These are phyloP conservation scores for Lycorma delicatula DNA, from an alignment of 1,140 invertebrate species.

Conservation along the genomic window DNA sequence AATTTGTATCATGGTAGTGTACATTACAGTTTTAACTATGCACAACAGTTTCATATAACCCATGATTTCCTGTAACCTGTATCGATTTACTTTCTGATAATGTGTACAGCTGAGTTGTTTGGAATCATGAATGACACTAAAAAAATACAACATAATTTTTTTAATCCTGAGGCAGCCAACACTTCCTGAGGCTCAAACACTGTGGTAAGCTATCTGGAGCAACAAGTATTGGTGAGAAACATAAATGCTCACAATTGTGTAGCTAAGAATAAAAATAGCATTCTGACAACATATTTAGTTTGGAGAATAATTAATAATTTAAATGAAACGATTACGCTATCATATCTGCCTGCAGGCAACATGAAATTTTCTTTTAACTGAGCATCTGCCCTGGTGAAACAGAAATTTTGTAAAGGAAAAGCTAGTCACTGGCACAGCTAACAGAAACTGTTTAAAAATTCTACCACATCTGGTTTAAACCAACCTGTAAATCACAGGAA, in stretches of 20 bases:
- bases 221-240: slow-evolving; percentile 3
- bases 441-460: background rate
- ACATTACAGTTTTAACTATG: too few relatives aligned
- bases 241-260: slow-evolving; percentile 19
- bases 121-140: slow-evolving; percentile 17
- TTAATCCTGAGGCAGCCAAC: slow-evolving; percentile 5
- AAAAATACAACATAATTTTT: slow-evolving; percentile 12
- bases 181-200: slow-evolving; percentile 11
- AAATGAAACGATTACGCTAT: background rate
- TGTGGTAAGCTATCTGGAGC: slow-evolving; percentile 11
- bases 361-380: too few relatives aligned
- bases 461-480: background rate
- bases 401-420: too few relatives aligned
- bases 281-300: background rate
- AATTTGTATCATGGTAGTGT: too few relatives aligned
- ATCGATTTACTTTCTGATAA: slow-evolving; percentile 11
- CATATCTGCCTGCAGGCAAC: background rate
- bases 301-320: background rate
- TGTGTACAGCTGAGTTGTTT: slow-evolving; percentile 13
- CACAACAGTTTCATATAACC: too few relatives aligned
- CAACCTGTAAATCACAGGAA: background rate
- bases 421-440: background rate
- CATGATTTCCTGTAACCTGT: slow-evolving; percentile 13
- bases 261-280: slow-evolving; percentile 15
- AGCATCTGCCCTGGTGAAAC: too few relatives aligned